phyloP scores from a whole-genome alignment of 1,140 invertebrate genomes.

The Zaprionus lachaisei region DNA sequence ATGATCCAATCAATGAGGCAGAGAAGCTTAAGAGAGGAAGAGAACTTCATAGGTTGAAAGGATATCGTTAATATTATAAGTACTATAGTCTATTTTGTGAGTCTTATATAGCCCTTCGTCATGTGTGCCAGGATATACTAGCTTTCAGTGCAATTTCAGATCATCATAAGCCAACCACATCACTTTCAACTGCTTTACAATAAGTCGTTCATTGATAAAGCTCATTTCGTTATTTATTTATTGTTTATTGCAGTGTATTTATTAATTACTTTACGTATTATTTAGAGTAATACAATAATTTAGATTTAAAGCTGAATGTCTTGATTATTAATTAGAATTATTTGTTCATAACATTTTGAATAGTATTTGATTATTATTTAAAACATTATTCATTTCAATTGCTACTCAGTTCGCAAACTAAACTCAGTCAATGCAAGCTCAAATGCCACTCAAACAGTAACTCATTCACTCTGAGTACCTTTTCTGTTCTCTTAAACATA shows the following conservation, averaged over 20 bases:
- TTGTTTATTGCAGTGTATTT: no score
- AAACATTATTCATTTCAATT: background rate
- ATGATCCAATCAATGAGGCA: background rate
- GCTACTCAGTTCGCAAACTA: background rate
- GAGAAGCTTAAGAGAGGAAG: background rate
- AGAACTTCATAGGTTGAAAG: no score
- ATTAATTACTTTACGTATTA: no score
- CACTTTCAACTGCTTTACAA: background rate
- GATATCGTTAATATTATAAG: background rate
- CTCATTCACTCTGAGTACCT: background rate
- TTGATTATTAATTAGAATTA: no score
- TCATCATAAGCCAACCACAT: background rate
- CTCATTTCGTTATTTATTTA: background rate
- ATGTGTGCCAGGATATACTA: background rate
- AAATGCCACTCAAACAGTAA: background rate
- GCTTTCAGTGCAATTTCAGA: slow-evolving; percentile 22
- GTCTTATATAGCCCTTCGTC: no score
- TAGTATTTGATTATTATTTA: background rate
- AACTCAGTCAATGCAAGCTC: background rate
- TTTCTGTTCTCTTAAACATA: background rate
- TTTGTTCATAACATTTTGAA: no score
- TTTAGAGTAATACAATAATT: no score
- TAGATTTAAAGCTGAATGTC: no score
- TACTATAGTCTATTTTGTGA: background rate
- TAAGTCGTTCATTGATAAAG: background rate